Conservation (phyloP, 2,113 vertebrate genomes). For the Cyanocitta stelleri region DNA sequence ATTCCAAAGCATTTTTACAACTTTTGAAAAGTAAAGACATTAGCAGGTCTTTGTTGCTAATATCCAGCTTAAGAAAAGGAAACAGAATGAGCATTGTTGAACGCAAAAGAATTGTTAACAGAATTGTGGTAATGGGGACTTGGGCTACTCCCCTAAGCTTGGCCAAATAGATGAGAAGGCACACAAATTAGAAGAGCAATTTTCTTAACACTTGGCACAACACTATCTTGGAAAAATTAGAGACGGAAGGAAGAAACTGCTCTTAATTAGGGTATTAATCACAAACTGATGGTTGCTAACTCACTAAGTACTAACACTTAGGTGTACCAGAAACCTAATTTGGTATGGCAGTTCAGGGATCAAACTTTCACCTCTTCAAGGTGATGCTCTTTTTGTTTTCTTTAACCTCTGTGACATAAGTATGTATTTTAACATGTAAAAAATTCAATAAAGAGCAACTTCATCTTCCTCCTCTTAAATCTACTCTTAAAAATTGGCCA, state of each 20-base stretch:
- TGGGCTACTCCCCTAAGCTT: neutral
- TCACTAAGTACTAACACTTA: neutral
- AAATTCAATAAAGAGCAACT: neutral
- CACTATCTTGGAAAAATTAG: neutral
- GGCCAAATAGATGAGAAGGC: neutral
- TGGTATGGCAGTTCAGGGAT: neutral
- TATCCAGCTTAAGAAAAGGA: neutral
- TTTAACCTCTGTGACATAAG: neutral
- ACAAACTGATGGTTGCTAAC: neutral
- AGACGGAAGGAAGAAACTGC: neutral
- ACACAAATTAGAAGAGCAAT: neutral
- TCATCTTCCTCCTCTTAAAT: neutral
- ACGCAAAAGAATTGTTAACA: neutral
- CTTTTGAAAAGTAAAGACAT: neutral
- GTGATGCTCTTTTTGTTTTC: neutral
- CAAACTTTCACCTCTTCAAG: neutral
- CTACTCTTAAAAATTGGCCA: neutral
- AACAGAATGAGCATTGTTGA: neutral
- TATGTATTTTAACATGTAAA: neutral
- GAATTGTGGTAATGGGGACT: neutral
- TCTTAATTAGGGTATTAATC: neutral
- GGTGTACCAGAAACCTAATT: neutral
- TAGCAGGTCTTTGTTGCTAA: conserved; percentile 1
- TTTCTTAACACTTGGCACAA: neutral
- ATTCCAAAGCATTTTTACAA: conserved; percentile 1